Conservation (phyloP, 2,888 invertebrate genomes). For the Steinernema hermaphroditum region DNA sequence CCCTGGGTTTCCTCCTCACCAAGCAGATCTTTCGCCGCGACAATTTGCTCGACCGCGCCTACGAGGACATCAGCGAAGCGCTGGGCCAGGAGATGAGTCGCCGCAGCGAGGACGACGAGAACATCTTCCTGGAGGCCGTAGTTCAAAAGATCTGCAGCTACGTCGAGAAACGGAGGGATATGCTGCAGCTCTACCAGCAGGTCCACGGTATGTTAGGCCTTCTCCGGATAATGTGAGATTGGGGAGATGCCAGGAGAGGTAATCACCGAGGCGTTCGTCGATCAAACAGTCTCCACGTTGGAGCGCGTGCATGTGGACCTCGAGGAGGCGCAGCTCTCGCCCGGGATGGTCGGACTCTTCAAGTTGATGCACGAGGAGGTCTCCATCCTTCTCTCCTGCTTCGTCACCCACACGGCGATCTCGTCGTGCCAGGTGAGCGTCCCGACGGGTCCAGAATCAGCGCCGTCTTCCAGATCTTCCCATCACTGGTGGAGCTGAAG, state of each 20-base stretch:
- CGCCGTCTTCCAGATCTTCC: not conserved
- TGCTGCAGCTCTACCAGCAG: constrained; percentile 5
- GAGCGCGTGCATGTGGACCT: not conserved
- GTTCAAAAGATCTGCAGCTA: constrained; percentile 7
- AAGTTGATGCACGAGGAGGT: constrained; percentile 13
- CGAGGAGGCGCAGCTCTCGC: constrained; percentile 6
- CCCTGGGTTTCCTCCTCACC: not conserved
- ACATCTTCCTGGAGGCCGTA: constrained; percentile 10
- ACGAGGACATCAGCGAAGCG: not conserved
- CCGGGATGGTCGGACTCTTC: not conserved
- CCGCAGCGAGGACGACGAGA: not conserved
- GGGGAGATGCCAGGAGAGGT: not conserved
- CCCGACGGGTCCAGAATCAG: too few species aligned
- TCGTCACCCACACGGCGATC: not conserved
- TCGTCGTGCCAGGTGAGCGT: not conserved
- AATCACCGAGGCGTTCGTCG: not conserved
- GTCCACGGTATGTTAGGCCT: not conserved
- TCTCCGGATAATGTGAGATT: not conserved
- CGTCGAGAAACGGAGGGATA: not conserved
- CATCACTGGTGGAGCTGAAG: not conserved
- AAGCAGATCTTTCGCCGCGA: constrained; percentile 7
- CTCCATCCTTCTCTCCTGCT: constrained; percentile 8
- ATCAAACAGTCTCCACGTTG: not conserved
- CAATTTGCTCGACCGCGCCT: not conserved
- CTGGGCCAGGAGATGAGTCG: not conserved